Percentiles rank a stretch among this genome's conserved stretches.
These are phyloP conservation scores for Danio rerio DNA, from an alignment of 2,113 vertebrate species.

Conservation along the genomic window GRCz12tu NC_133193.1:1529001-1529500, in stretches of 20 bases:
- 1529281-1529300: not conserved
- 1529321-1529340: not conserved
- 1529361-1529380: not conserved
- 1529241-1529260: not conserved
- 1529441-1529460: not conserved
- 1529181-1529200: not conserved
- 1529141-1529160: not conserved
- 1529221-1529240: not conserved
- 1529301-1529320: not conserved
- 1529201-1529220: not conserved
- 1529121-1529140: not conserved
- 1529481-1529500: not conserved
- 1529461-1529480: not conserved
- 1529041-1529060: not conserved
- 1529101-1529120: not conserved
- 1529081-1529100: not conserved
- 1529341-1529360: not conserved
- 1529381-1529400: not conserved
- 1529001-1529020: not conserved
- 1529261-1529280: not conserved
- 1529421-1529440: not conserved
- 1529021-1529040: not conserved
- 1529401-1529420: not conserved
- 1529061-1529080: not conserved
- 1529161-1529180: not conserved